Evolutionary conservation across 2,888 invertebrate species (phyloP), one percentile per base, ranked within the genome.

Genomic region (Pseudococcus viburni): DNA sequence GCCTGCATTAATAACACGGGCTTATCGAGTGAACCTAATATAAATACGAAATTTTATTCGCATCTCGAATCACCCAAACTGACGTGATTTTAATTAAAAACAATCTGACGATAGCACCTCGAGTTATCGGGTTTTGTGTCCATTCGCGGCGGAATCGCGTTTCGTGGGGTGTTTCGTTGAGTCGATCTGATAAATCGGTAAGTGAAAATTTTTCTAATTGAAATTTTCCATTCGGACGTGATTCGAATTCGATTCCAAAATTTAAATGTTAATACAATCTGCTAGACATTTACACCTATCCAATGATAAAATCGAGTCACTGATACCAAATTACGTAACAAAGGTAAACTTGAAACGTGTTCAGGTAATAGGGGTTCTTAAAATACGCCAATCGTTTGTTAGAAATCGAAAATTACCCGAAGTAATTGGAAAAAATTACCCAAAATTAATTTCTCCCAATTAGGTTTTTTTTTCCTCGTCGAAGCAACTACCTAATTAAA

Each of bases 81-180:
- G 42, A 83, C 80, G 80, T 83, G 80, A 42, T 83, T 46, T 42
- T 83, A 83, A 83, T 83, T 83, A 46, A 83, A 46, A 83, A 83
- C 80, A 83, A 83, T 46, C 5, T 22, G 22, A 22, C 22, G 64
- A 64, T 64, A 73, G 33, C 73, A 33, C 17, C 17, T 42, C 42
- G 64, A 17, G 17, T 73, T 73, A 73, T 73, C 73, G 39, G 42
- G 42, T 42, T 42, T 6, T 42, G 3, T 42, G 5, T 9, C 8
- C 15, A 73, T 33, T 73, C 33, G 73, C 17, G 12, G 1, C 68
- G 33, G 33, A 26, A 22, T 68, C 11, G 19, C 64, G 73, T 15
- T 73, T 73, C 68, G n/a, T n/a, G n/a, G 39, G 73, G 73, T 73
- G 17, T 73, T 33, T 33, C 22, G 19, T 64, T 9, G 12, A 64